A percentile compares a stretch with the other conserved stretches of the same genome.
Conservation (phyloP, 1,140 invertebrate species). For the Scaptomyza pallida region DNA sequence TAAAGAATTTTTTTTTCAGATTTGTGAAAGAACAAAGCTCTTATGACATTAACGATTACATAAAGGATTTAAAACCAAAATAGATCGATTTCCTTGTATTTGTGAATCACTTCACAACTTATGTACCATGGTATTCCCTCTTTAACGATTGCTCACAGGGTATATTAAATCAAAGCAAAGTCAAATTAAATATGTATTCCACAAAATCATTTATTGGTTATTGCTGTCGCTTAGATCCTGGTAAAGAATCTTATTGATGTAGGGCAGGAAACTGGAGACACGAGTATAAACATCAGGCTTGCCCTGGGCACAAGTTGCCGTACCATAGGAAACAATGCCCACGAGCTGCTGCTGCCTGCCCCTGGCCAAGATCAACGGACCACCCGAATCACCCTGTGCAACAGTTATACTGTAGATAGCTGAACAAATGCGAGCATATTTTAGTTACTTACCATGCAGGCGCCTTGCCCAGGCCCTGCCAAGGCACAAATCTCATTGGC, state of each 20-base stretch:
- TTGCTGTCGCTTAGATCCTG: slow-evolving; percentile 47
- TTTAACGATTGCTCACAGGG: not conserved
- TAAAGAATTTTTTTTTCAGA: no score
- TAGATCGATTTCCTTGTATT: no score
- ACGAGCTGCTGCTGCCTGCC: slow-evolving; percentile 81
- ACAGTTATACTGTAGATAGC: not conserved
- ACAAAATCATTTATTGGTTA: slow-evolving; percentile 48
- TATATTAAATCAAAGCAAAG: not conserved
- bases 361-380: slow-evolving; percentile 85
- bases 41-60: no score
- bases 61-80: no score
- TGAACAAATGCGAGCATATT: not conserved
- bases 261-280: slow-evolving; percentile 77
- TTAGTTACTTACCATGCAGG: slow-evolving; percentile 74
- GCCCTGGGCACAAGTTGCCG: slow-evolving; percentile 85
- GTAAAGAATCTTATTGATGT: slow-evolving; percentile 68
- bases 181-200: slow-evolving; percentile 1
- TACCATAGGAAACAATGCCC: slow-evolving; percentile 90
- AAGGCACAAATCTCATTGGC: slow-evolving; percentile 84
- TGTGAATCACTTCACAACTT: no score
- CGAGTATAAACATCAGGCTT: slow-evolving; percentile 80
- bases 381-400: slow-evolving; percentile 89
- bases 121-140: no score
- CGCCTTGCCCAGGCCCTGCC: slow-evolving; percentile 83
- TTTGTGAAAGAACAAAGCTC: no score